Conservation (phyloP, 2,797 vertebrate species). For the Squalus acanthias region DNA sequence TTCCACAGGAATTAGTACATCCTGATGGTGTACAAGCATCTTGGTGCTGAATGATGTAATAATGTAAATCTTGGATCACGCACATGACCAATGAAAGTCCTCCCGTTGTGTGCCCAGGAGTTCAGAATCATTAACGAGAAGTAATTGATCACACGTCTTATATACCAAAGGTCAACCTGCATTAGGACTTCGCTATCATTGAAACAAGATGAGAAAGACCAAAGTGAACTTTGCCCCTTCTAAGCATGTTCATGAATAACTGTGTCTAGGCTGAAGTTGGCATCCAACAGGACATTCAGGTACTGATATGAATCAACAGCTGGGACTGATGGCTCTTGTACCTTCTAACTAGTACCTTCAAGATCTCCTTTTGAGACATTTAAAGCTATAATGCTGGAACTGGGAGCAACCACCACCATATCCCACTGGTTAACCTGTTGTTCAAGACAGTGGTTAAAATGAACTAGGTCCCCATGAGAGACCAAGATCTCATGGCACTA, state of each 20-base stretch:
- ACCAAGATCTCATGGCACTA: not conserved
- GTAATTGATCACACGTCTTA: not conserved
- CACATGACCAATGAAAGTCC: not conserved
- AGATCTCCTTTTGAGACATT: not conserved
- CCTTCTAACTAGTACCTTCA: not conserved
- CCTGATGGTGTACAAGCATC: not conserved
- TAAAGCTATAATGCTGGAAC: not conserved
- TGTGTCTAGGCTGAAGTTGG: not conserved
- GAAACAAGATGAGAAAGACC: not conserved
- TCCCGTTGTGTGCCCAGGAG: not conserved
- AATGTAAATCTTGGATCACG: not conserved
- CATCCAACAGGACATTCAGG: not conserved
- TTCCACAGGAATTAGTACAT: not conserved
- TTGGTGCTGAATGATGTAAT: not conserved
- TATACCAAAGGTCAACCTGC: not conserved
- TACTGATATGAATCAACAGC: not conserved
- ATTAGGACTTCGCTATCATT: not conserved
- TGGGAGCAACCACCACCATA: not conserved
- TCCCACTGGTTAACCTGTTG: not conserved
- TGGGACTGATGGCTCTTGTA: not conserved
- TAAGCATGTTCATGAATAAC: not conserved
- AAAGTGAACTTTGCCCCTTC: not conserved
- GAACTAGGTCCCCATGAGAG: not conserved
- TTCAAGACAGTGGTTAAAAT: not conserved
- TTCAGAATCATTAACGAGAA: not conserved